Evolutionary conservation across 2,797 vertebrate species (phyloP).

Genomic region (Pelochelys cantorii): DNA sequence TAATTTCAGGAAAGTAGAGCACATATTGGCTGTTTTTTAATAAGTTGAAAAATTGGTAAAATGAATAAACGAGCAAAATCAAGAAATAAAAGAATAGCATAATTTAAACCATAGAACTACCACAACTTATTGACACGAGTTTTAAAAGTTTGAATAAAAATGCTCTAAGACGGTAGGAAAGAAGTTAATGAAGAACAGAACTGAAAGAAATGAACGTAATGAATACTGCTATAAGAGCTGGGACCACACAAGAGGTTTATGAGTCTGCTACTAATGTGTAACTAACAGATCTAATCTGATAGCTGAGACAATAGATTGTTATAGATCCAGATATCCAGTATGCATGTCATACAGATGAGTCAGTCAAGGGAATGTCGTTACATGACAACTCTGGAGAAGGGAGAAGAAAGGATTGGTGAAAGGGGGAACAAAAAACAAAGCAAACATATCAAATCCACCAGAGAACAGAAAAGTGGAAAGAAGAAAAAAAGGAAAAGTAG

Average conservation of each 20-base stretch:
- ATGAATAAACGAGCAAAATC: neutral
- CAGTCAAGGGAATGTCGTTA: slow-evolving; percentile 12
- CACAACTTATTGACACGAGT: neutral
- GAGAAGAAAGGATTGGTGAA: neutral
- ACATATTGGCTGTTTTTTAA: slow-evolving; percentile 1
- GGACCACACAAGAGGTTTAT: slow-evolving; percentile 48
- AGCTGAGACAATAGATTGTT: slow-evolving; percentile 31
- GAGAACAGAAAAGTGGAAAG: neutral
- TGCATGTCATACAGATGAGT: slow-evolving; percentile 41
- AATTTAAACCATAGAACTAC: neutral
- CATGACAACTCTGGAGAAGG: neutral
- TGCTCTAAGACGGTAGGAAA: slow-evolving; percentile 7
- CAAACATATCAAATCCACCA: neutral
- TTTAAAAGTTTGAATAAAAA: slow-evolving; percentile 49
- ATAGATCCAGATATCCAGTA: slow-evolving; percentile 24
- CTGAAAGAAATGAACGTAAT: neutral
- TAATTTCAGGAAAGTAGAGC: neutral
- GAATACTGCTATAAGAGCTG: slow-evolving; percentile 17
- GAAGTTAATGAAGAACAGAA: neutral
- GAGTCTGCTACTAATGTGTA: neutral
- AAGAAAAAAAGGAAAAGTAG: neutral
- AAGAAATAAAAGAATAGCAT: neutral
- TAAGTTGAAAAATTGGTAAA: neutral
- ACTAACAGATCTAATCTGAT: neutral
- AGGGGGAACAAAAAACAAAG: neutral